phyloP scores from a whole-genome alignment of 2,888 invertebrate genomes.

The Chironomus tentans region DNA sequence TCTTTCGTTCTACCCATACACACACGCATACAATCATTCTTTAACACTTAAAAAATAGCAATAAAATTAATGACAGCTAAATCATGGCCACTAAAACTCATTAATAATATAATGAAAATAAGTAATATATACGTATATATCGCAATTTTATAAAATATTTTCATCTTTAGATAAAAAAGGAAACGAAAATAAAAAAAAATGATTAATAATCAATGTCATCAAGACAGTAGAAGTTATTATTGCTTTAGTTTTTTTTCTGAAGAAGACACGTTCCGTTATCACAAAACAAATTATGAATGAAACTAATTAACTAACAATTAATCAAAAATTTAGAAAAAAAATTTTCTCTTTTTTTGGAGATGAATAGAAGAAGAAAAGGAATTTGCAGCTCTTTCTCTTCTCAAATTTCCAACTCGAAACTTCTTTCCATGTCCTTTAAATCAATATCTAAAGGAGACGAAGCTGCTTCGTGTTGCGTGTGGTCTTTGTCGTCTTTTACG shows the following conservation, averaged over 20 bases:
- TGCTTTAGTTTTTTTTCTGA: not conserved
- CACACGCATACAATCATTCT: not conserved
- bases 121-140: not conserved
- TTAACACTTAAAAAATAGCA: not conserved
- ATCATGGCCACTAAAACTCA: not conserved
- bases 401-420: constrained; percentile 22
- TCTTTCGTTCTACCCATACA: not conserved
- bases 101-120: not conserved
- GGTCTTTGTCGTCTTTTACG: not conserved
- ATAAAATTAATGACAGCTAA: not conserved
- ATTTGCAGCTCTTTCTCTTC: not conserved
- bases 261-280: not conserved
- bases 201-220: not conserved
- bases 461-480: not conserved
- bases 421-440: constrained; percentile 21
- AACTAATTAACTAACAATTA: too few species aligned
- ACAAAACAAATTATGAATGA: not conserved
- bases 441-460: constrained; percentile 18
- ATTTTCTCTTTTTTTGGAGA: not conserved
- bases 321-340: too few species aligned
- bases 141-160: not conserved
- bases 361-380: not conserved
- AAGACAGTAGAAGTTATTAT: not conserved
- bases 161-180: not conserved
- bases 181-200: not conserved